Base-by-base conservation (phyloP, 2,797 vertebrate genomes). In the Silurus aristotelis region DNA sequence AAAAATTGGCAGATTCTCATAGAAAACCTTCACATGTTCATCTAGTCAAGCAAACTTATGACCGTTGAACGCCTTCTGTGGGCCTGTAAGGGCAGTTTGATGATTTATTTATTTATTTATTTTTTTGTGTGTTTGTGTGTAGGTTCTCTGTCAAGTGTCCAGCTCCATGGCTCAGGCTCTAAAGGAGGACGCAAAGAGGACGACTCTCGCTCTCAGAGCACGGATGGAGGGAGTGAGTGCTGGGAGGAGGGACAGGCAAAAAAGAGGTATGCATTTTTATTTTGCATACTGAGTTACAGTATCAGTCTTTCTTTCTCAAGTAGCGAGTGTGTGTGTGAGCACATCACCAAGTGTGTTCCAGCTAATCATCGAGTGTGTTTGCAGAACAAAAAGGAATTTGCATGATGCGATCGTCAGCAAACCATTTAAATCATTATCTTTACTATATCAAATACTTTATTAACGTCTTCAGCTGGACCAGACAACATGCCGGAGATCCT, bases 191-290 rank as follows among this genome's bases (percentile, higher is more conserved):
- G 96, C 93, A 98, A 98, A 94, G 97, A 97, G 1, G 96, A 97
- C 87, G 96, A 96, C 55, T 97, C 96, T 66, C 96, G 95, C 90
- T 97, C 96, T 85, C 95, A 96, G 55, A 95, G 96, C 92, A 96
- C 96, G 48, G 96, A 96, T 87, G 96, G 97, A 92, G 95, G 96
- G 91, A 94, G 95, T 87, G 97, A 97, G 92, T 98, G 97, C 93
- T 94, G 96, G 83, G 97, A 98, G 95, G 97, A 99, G 88, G 95
- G 96, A 83, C 97, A 97, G 84, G 95, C 96, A 9, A 98, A 98
- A 91, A 99, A 99, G 96, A 97, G 97, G 98, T n/a, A n/a, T n/a
- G n/a, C n/a, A n/a, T n/a, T n/a, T n/a, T n/a, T n/a, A n/a, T n/a
- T n/a, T n/a, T n/a, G n/a, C n/a, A n/a, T n/a, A n/a, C 38, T 38